Conservation (phyloP, 2,113 vertebrate genomes). For the Syngnathus typhle region DNA sequence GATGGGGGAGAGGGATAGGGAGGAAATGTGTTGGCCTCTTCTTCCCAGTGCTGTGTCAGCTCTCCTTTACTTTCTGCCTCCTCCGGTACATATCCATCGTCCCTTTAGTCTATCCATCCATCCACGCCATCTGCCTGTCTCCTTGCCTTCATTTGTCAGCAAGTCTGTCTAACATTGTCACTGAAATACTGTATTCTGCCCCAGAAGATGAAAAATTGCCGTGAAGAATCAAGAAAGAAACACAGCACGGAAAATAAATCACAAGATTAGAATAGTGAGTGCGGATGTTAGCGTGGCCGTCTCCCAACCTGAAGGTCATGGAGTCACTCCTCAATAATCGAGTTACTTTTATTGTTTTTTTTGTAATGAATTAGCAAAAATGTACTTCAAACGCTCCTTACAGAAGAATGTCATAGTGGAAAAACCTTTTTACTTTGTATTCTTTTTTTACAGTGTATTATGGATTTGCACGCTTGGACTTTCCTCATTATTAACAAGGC, state of each 20-base stretch:
- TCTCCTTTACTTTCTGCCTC: slow-evolving; percentile 35
- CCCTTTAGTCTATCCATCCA: slow-evolving; percentile 24
- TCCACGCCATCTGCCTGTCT: slow-evolving; percentile 3
- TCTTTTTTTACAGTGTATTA: too few species aligned
- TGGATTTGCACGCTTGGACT: too few species aligned
- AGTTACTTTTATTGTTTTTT: too few species aligned
- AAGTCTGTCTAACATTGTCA: background rate
- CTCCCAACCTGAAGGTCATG: too few species aligned
- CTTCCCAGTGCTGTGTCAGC: slow-evolving; percentile 59
- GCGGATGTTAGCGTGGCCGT: too few species aligned
- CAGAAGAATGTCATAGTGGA: too few species aligned
- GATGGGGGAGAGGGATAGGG: slow-evolving; percentile 18
- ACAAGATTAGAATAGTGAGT: too few species aligned
- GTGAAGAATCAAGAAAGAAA: background rate
- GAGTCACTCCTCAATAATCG: too few species aligned
- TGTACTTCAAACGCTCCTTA: too few species aligned
- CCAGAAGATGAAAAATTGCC: background rate
- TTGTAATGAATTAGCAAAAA: too few species aligned
- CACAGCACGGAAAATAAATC: background rate
- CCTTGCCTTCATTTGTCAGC: background rate
- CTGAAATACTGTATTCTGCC: background rate
- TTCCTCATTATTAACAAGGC: too few species aligned
- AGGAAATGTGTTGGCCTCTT: slow-evolving; percentile 39
- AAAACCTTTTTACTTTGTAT: too few species aligned
- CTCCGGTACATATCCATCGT: slow-evolving; percentile 16